A percentile compares a stretch with the other conserved stretches of the same genome.
Conservation (phyloP, 2,888 invertebrate species). For the Leptarthrus brevirostris region DNA sequence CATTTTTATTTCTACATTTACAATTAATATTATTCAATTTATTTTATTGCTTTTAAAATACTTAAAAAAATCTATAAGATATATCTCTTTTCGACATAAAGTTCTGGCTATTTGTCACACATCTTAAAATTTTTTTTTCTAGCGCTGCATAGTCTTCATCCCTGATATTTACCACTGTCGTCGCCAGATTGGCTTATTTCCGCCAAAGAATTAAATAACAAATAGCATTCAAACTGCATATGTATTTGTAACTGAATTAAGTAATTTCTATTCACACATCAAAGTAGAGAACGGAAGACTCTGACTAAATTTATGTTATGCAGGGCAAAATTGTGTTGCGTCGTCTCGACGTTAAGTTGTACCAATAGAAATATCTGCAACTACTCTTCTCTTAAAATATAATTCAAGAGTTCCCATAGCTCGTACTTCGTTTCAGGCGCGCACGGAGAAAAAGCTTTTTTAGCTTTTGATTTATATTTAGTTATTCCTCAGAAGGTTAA, state of each 20-base stretch:
- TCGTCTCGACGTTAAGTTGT: slow-evolving; percentile 12
- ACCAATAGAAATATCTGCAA: slow-evolving; percentile 14
- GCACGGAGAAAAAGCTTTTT: slow-evolving; percentile 25
- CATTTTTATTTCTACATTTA: too few species aligned
- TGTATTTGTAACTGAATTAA: slow-evolving; percentile 25
- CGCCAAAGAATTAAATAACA: slow-evolving; percentile 28
- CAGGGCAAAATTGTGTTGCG: slow-evolving; percentile 14
- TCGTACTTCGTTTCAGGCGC: too few species aligned
- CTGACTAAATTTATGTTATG: slow-evolving; percentile 24
- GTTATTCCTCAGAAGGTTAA: slow-evolving; percentile 12
- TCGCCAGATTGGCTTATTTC: slow-evolving; percentile 39
- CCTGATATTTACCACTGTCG: slow-evolving; percentile 5
- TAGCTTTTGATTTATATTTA: neutral
- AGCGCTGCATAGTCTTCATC: neutral
- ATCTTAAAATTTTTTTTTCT: too few species aligned
- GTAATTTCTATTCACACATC: slow-evolving; percentile 14
- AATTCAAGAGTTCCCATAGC: neutral
- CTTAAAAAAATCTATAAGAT: too few species aligned
- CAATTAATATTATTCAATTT: too few species aligned
- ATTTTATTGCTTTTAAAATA: too few species aligned
- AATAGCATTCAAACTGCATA: neutral
- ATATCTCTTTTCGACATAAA: too few species aligned
- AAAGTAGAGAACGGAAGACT: slow-evolving; percentile 14
- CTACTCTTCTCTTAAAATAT: slow-evolving; percentile 2
- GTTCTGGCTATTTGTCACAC: too few species aligned